Evolutionary conservation across 2,797 vertebrate genomes (phyloP).

Genomic region (Silurus aristotelis): DNA sequence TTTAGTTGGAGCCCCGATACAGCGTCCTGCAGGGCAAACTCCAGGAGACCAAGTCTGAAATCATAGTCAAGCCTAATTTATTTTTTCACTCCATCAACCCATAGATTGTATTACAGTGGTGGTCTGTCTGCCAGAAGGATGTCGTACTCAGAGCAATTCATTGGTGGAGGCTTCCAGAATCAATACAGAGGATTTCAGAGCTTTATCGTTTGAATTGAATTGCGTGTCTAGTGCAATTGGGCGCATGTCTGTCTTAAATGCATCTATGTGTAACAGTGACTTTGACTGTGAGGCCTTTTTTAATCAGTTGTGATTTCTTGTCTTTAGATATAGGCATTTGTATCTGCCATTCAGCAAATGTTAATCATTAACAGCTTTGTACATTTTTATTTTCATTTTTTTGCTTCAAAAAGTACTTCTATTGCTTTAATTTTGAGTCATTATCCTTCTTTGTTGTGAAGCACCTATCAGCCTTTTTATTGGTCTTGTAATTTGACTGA

Average conservation of each 20-base stretch:
- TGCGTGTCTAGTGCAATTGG: constrained; percentile 19
- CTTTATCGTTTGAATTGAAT: neutral
- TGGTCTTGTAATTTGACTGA: too few relatives aligned
- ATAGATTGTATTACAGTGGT: constrained; percentile 49
- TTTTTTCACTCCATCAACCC: constrained; percentile 41
- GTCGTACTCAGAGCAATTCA: constrained; percentile 23
- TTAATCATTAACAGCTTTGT: neutral
- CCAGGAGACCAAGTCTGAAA: constrained; percentile 26
- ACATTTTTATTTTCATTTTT: neutral
- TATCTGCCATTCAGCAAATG: neutral
- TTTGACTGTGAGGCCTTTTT: constrained; percentile 5
- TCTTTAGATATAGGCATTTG: neutral
- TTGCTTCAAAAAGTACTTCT: too few relatives aligned
- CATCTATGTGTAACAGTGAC: neutral
- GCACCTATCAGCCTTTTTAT: too few relatives aligned
- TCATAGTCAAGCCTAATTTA: constrained; percentile 31
- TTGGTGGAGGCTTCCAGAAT: constrained; percentile 42
- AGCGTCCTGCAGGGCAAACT: neutral
- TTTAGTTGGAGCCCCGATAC: constrained; percentile 4
- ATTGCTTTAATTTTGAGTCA: too few relatives aligned
- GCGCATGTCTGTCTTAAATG: constrained; percentile 16
- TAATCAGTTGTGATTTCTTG: neutral
- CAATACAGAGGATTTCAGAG: constrained; percentile 36
- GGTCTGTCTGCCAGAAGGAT: constrained; percentile 41
- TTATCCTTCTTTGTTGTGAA: too few relatives aligned